Evolutionary conservation across 2,113 vertebrate genomes (phyloP).

Genomic region (Sula dactylatra): DNA sequence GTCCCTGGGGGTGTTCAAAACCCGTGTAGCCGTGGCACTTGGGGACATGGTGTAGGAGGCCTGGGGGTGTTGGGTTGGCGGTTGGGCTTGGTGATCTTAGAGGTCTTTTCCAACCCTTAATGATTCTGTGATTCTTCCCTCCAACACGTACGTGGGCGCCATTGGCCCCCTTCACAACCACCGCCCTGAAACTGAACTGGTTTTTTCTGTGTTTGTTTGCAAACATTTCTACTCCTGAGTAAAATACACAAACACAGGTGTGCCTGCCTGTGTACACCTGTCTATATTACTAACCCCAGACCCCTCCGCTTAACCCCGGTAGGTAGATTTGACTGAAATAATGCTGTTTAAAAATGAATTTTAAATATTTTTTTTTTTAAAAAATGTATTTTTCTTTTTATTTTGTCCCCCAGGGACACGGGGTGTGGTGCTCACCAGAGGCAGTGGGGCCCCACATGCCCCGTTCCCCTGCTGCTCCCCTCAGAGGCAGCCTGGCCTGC

Average conservation of each 20-base stretch:
- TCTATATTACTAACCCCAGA: too few species aligned
- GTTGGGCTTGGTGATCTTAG: too few species aligned
- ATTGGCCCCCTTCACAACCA: rapidly evolving
- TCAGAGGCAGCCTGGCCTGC: not conserved
- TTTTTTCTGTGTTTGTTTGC: not conserved
- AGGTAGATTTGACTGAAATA: not conserved
- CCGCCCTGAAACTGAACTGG: rapidly evolving
- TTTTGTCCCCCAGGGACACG: rapidly evolving
- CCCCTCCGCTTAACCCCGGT: not conserved
- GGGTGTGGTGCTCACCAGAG: not conserved
- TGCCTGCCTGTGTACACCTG: not conserved
- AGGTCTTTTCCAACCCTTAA: too few species aligned
- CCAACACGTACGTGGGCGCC: rapidly evolving
- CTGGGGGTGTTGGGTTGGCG: too few species aligned
- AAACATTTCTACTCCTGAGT: not conserved
- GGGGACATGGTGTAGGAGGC: too few species aligned
- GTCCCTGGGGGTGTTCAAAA: too few species aligned
- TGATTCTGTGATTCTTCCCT: too few species aligned
- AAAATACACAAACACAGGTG: not conserved
- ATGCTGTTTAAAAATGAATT: not conserved
- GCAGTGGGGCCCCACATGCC: too few species aligned
- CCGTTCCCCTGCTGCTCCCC: not conserved
- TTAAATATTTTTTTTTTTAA: not conserved
- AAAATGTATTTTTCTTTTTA: rapidly evolving
- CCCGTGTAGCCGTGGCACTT: too few species aligned